These are phyloP conservation scores for Dysmachus trigonus DNA, from an alignment of 2,888 invertebrate species.

Conservation along the genomic window DNA sequence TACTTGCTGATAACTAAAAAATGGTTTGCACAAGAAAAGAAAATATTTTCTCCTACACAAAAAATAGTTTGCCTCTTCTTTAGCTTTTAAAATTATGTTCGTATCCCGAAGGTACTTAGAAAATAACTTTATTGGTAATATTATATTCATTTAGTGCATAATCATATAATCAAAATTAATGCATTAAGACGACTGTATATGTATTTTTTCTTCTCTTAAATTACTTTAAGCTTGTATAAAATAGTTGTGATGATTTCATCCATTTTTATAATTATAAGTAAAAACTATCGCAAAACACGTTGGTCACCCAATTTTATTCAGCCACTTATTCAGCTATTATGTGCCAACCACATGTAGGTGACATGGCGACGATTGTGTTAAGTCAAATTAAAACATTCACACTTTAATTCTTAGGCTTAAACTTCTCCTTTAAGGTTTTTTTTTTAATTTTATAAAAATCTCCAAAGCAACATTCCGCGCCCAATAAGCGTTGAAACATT, in stretches of 20 bases:
- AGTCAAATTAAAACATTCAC: neutral
- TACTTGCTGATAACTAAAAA: too few species aligned
- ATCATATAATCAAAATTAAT: neutral
- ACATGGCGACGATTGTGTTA: too few species aligned
- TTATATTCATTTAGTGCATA: neutral
- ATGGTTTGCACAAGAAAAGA: too few species aligned
- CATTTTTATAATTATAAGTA: too few species aligned
- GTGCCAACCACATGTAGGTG: too few species aligned
- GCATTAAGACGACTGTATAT: neutral
- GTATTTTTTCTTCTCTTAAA: too few species aligned
- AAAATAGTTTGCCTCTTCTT: neutral
- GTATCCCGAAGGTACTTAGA: neutral
- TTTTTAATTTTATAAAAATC: neutral
- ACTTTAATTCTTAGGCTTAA: too few species aligned
- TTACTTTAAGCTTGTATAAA: neutral
- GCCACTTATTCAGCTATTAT: too few species aligned
- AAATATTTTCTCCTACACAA: too few species aligned
- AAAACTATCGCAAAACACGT: too few species aligned
- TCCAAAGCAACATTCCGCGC: neutral
- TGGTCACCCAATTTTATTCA: too few species aligned
- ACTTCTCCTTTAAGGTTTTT: too few species aligned
- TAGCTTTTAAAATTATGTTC: neutral
- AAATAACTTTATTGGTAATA: neutral
- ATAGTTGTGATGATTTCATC: neutral
- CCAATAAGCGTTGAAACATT: neutral